Percentiles rank a stretch among this genome's conserved stretches.
Conservation (phyloP, 2,888 invertebrate species). For the Polyommatus icarus region DNA sequence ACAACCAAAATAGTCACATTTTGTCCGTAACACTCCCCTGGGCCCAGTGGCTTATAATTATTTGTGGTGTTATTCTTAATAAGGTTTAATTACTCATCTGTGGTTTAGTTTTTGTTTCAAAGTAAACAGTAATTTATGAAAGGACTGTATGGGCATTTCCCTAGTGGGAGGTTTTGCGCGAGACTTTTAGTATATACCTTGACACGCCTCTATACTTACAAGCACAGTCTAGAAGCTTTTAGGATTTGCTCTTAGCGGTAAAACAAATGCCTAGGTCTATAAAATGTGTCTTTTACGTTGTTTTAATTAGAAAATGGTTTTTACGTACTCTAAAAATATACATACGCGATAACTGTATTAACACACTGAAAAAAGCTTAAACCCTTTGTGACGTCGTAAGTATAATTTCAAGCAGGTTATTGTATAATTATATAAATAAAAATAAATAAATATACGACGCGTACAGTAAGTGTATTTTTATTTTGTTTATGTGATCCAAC, state of each 20-base stretch:
- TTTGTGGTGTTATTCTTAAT: not conserved
- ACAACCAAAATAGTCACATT: not conserved
- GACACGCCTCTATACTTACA: not conserved
- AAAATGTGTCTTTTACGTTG: not conserved
- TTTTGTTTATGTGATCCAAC: not conserved
- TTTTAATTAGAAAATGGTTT: not conserved
- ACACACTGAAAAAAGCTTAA: too few species aligned
- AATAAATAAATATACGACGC: too few species aligned
- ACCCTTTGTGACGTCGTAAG: too few species aligned
- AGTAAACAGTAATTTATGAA: constrained; percentile 17
- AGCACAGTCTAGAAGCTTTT: not conserved
- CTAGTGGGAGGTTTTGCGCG: not conserved
- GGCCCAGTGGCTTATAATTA: not conserved
- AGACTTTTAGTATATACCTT: not conserved
- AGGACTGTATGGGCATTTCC: constrained; percentile 1
- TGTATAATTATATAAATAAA: too few species aligned
- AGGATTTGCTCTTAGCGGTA: not conserved
- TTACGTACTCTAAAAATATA: not conserved
- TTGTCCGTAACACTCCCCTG: not conserved
- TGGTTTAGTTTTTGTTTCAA: constrained; percentile 12
- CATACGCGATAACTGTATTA: too few species aligned
- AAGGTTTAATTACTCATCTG: constrained; percentile 11
- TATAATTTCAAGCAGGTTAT: too few species aligned
- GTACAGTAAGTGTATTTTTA: too few species aligned
- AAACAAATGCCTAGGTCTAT: not conserved